phyloP scores from a whole-genome alignment of 2,888 invertebrate genomes.

The Drosophila sordidapex region DNA sequence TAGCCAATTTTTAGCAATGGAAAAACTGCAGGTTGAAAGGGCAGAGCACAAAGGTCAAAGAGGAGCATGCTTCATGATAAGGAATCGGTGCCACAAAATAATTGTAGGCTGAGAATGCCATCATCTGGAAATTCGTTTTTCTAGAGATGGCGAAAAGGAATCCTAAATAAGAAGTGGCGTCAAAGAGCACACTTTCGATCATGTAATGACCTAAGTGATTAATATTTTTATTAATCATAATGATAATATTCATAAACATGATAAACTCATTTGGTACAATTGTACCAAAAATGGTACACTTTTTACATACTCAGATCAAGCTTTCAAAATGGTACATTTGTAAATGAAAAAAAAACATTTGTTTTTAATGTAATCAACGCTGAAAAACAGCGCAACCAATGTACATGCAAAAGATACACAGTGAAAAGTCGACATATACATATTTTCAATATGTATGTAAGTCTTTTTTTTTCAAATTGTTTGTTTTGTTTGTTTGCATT shows the following conservation, averaged over 20 bases:
- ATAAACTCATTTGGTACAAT: neutral
- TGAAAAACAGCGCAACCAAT: slow-evolving; percentile 6
- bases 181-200: neutral
- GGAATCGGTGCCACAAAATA: neutral
- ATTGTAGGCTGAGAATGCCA: neutral
- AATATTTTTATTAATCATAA: neutral
- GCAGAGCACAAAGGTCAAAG: slow-evolving; percentile 1
- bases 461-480: neutral
- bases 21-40: neutral
- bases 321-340: slow-evolving; percentile 1
- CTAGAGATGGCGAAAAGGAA: neutral
- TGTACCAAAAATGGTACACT: neutral
- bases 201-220: neutral
- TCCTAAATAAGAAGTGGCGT: neutral
- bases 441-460: neutral
- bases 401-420: slow-evolving; percentile 7
- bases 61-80: neutral
- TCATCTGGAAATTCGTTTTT: too few relatives aligned
- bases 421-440: slow-evolving; percentile 9
- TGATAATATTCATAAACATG: neutral
- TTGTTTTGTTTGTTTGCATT: neutral
- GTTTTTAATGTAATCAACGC: slow-evolving; percentile 9
- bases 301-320: neutral
- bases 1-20: neutral
- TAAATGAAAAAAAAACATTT: neutral